phyloP scores from a whole-genome alignment of 2,888 invertebrate genomes.

The Drosophila paramelanica region DNA sequence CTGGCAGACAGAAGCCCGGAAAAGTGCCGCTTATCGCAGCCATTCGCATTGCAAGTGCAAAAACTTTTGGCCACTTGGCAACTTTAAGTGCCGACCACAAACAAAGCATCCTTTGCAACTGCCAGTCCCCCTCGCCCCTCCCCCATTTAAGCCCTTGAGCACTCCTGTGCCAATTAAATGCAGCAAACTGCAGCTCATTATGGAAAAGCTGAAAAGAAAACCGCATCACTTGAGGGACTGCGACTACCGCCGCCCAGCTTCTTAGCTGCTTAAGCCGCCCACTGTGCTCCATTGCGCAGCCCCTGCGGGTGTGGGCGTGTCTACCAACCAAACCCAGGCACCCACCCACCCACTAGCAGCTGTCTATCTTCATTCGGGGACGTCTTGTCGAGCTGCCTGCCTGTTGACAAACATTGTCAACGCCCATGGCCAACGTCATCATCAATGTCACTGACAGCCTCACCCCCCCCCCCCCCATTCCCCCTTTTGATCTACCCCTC shows the following conservation, averaged over 20 bases:
- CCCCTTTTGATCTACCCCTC: neutral
- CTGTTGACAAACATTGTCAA: constrained; percentile 75
- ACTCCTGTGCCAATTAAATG: constrained; percentile 48
- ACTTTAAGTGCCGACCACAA: constrained; percentile 51
- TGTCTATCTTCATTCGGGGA: constrained; percentile 37
- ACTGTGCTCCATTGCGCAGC: neutral
- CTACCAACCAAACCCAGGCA: too few species aligned
- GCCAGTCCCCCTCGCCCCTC: constrained; percentile 1
- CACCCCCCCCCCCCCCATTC: neutral
- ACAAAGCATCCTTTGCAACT: constrained; percentile 30
- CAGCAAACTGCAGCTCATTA: constrained; percentile 63
- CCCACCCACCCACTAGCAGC: neutral
- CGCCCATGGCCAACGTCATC: constrained; percentile 72
- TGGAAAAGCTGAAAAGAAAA: constrained; percentile 28
- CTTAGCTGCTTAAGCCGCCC: constrained; percentile 13
- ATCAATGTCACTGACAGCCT: constrained; percentile 68
- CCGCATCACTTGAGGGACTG: constrained; percentile 30
- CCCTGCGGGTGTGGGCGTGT: neutral
- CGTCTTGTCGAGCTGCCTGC: constrained; percentile 24
- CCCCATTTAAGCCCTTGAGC: neutral
- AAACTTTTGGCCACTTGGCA: constrained; percentile 55
- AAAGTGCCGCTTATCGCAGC: constrained; percentile 71
- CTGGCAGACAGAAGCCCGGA: constrained; percentile 56
- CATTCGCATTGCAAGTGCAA: constrained; percentile 61
- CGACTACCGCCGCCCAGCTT: constrained; percentile 8